Evolutionary conservation across 2,888 invertebrate species (phyloP), one percentile per base, ranked within the genome.

Genomic region (Geophilus truncorum): DNA sequence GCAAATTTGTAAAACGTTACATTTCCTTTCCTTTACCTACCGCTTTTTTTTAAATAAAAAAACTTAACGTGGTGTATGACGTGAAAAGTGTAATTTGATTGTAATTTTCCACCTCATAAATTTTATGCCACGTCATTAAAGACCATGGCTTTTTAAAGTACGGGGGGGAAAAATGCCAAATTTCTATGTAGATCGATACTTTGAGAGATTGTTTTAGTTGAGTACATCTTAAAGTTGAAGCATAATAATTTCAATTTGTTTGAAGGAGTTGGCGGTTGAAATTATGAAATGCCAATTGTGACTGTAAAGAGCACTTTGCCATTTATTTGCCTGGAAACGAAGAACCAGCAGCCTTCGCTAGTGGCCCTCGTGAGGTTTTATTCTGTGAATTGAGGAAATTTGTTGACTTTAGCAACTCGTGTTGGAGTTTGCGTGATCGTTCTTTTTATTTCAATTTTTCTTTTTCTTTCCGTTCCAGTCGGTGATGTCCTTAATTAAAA

Each of bases 51-150:
- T 1, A 62, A 28, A 28, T 1, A 4, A 70, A 70, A 70, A 70
- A 70, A 70, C 12, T 70, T 25, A 70, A 70, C 70, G 25, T 28
- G 25, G 10, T 62, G 70, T 70, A 25, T 70, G 70, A 70, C 28
- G 70, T 70, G 70, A 70, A 70, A 70, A 70, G 70, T 70, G 70
- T 70, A 70, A 70, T 70, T 70, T 70, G 28, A 70, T 70, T 70
- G 28, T 70, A 70, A 70, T 70, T 70, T 70, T 70, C 28, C 70
- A 70, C 12, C 25, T 70, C 28, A 70, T 70, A 70, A 70, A 70
- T 70, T 70, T 70, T 70, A 70, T 70, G 70, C 25, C n/a, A 70
- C 70, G 70, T 25, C 70, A 70, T 70, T 70, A 70, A 70, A 70
- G 70, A 70, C 25, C 70, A 28, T 70, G 70, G 23, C 28, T 70